phyloP scores from a whole-genome alignment of 2,797 vertebrate genomes.

The Prionace glauca region DNA sequence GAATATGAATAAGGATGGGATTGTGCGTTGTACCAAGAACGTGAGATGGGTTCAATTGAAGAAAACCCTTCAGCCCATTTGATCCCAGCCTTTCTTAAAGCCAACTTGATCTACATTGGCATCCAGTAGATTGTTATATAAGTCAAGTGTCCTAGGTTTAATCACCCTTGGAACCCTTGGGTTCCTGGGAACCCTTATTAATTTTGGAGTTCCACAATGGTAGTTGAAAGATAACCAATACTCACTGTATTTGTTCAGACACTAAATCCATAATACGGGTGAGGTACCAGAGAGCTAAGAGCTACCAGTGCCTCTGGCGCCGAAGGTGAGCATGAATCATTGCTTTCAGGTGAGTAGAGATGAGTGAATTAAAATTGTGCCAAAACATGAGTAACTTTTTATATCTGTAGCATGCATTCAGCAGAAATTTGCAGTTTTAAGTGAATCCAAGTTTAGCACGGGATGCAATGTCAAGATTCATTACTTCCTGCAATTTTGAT shows the following conservation, averaged over 20 bases:
- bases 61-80: neutral
- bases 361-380: neutral
- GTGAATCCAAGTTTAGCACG: neutral
- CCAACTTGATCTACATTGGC: neutral
- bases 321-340: neutral
- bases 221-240: neutral
- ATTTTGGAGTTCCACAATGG: neutral
- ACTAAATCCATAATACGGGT: neutral
- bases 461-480: neutral
- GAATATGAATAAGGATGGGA: neutral
- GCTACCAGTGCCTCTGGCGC: neutral
- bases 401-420: neutral
- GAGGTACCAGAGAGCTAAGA: neutral
- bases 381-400: slow-evolving; percentile 8
- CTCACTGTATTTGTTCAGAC: neutral
- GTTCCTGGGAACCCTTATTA: neutral
- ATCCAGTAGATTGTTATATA: neutral
- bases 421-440: neutral
- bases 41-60: neutral
- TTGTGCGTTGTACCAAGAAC: neutral
- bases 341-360: neutral
- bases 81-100: neutral
- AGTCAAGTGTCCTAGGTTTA: neutral
- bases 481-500: neutral
- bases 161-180: neutral